A percentile compares a stretch with the other conserved stretches of the same genome.
phyloP scores from a whole-genome alignment of 2,888 invertebrate genomes.

The Nipponacmea schrenckii region DNA sequence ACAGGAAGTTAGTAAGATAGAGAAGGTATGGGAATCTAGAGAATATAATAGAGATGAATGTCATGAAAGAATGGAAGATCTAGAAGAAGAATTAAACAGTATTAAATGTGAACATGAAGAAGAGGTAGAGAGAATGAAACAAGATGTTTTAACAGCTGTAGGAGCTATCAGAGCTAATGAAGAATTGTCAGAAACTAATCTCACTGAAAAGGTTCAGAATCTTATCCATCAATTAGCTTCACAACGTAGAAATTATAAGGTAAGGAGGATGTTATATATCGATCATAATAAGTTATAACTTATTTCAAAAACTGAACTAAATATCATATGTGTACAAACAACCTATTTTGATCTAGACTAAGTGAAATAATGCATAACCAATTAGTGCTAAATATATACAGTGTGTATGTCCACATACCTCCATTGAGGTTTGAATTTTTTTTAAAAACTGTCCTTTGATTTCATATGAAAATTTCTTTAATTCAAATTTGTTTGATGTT shows the following conservation, averaged over 20 bases:
- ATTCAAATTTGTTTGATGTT: neutral
- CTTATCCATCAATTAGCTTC: slow-evolving; percentile 50
- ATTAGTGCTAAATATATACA: too few relatives aligned
- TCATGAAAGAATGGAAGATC: slow-evolving; percentile 42
- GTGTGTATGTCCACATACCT: too few relatives aligned
- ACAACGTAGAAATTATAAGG: slow-evolving; percentile 51
- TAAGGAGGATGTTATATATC: slow-evolving; percentile 23
- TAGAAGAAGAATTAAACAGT: slow-evolving; percentile 51
- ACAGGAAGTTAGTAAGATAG: slow-evolving; percentile 35
- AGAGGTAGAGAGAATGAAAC: slow-evolving; percentile 62
- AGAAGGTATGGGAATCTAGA: slow-evolving; percentile 48
- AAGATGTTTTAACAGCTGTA: slow-evolving; percentile 69
- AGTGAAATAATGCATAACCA: too few relatives aligned
- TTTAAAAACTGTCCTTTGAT: too few relatives aligned
- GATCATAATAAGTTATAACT: neutral
- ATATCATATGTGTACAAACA: too few relatives aligned
- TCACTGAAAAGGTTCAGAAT: slow-evolving; percentile 42
- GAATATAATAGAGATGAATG: slow-evolving; percentile 53
- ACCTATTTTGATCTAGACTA: too few relatives aligned
- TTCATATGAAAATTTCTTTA: too few relatives aligned
- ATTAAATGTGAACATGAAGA: slow-evolving; percentile 67
- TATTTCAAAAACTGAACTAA: too few relatives aligned
- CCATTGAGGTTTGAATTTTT: too few relatives aligned
- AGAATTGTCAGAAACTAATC: slow-evolving; percentile 49
- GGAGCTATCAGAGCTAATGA: slow-evolving; percentile 60